A percentile compares a stretch with the other conserved stretches of the same genome.
Conservation (phyloP, 2,888 invertebrate genomes). For the Chymomyza procnemis region DNA sequence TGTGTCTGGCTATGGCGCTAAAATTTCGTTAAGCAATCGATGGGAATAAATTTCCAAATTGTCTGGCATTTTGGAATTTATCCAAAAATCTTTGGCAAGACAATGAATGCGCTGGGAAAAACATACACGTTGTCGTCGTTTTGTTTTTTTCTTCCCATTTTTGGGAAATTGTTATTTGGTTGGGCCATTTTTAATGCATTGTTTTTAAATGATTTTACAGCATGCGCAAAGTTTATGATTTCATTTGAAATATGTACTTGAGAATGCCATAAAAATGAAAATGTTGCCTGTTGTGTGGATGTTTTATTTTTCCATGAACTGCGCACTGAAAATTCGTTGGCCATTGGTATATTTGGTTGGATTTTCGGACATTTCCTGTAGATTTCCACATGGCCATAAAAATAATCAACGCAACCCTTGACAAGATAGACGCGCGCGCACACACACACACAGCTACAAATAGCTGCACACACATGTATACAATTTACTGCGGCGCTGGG, state of each 20-base stretch:
- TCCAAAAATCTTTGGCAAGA: not conserved
- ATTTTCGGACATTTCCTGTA: slow-evolving; percentile 58
- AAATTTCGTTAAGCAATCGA: too few relatives aligned
- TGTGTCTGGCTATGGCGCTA: too few relatives aligned
- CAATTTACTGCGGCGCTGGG: slow-evolving; percentile 7
- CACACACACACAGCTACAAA: slow-evolving; percentile 16
- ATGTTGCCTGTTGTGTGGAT: slow-evolving; percentile 17
- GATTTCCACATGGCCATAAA: slow-evolving; percentile 70
- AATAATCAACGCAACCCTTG: slow-evolving; percentile 68
- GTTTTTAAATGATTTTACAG: slow-evolving; percentile 58
- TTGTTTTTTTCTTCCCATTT: not conserved
- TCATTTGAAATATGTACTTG: slow-evolving; percentile 35
- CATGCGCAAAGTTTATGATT: slow-evolving; percentile 68
- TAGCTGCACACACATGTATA: slow-evolving; percentile 1
- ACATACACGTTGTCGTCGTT: not conserved
- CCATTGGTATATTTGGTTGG: slow-evolving; percentile 1
- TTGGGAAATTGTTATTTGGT: slow-evolving; percentile 10
- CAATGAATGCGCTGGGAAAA: not conserved
- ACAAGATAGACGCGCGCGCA: slow-evolving; percentile 55
- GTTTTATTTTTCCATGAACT: too few relatives aligned
- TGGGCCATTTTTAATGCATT: slow-evolving; percentile 29
- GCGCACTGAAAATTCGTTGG: not conserved
- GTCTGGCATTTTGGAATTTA: too few relatives aligned
- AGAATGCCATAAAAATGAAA: slow-evolving; percentile 50
- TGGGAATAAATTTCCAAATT: too few relatives aligned